phyloP scores from a whole-genome alignment of 2,797 vertebrate species.

The Tragopan temminckii region DNA sequence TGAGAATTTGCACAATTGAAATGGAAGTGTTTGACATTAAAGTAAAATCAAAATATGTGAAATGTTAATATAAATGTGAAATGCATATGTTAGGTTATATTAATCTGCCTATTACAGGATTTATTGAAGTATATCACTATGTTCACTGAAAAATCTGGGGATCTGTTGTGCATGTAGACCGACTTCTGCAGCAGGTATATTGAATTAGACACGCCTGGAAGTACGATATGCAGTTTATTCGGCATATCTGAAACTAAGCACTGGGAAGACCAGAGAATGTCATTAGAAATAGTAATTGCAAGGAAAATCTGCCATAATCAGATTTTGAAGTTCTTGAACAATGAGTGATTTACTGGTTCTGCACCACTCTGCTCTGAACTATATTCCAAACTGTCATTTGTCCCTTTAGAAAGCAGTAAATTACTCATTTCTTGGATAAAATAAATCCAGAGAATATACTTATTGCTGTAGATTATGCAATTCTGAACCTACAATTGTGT shows the following conservation, averaged over 20 bases:
- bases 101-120: background rate
- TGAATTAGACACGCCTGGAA: background rate
- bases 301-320: background rate
- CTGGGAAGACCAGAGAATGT: background rate
- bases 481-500: background rate
- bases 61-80: background rate
- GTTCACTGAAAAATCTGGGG: background rate
- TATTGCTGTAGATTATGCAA: background rate
- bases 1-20: background rate
- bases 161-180: background rate
- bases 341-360: background rate
- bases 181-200: background rate
- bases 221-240: background rate
- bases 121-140: background rate
- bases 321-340: background rate
- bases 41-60: background rate
- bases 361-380: background rate
- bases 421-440: background rate
- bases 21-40: background rate
- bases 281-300: background rate
- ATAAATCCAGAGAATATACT: background rate
- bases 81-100: background rate
- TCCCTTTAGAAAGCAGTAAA: background rate
- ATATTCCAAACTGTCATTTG: background rate
- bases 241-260: background rate